Evolutionary conservation across 1,140 invertebrate genomes (phyloP).

Genomic region (Chironomus striatipennis): DNA sequence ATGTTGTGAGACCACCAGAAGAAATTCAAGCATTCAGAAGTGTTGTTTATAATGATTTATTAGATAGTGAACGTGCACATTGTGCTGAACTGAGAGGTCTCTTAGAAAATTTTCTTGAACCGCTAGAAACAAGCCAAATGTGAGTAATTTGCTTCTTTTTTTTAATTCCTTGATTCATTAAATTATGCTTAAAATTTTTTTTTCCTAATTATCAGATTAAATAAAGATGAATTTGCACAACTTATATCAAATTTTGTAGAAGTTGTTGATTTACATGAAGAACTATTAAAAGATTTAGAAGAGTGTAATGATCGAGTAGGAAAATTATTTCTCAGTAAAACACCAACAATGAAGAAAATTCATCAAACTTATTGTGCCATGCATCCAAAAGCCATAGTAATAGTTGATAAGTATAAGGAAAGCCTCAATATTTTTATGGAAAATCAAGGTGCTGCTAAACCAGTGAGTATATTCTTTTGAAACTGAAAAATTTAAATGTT

Average conservation of each 20-base stretch:
- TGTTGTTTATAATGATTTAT: slow-evolving; percentile 84
- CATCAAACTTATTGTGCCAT: slow-evolving; percentile 83
- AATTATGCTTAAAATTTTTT: slow-evolving; percentile 26
- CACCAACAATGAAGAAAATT: slow-evolving; percentile 74
- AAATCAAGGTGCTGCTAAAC: slow-evolving; percentile 65
- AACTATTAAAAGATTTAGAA: slow-evolving; percentile 68
- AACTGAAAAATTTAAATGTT: too few relatives aligned
- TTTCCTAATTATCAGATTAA: slow-evolving; percentile 54
- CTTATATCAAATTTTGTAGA: slow-evolving; percentile 82
- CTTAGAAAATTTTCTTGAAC: slow-evolving; percentile 73
- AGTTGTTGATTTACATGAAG: slow-evolving; percentile 72
- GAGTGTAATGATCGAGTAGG: slow-evolving; percentile 83
- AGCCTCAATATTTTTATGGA: slow-evolving; percentile 83
- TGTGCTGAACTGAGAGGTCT: slow-evolving; percentile 79
- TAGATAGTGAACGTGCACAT: slow-evolving; percentile 85
- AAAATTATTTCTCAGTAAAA: slow-evolving; percentile 80
- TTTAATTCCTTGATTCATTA: too few relatives aligned
- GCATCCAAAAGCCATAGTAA: slow-evolving; percentile 86
- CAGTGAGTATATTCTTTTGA: slow-evolving; percentile 33
- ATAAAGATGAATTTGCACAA: slow-evolving; percentile 73
- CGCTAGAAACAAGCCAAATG: slow-evolving; percentile 75
- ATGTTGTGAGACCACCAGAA: slow-evolving; percentile 49
- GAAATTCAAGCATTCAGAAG: slow-evolving; percentile 66
- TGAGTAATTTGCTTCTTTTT: too few relatives aligned
- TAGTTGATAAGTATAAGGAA: slow-evolving; percentile 87